Evolutionary conservation across 1,140 invertebrate species (phyloP), one percentile per base, ranked within the genome.

Genomic region (Yoshiicerus persimilis): DNA sequence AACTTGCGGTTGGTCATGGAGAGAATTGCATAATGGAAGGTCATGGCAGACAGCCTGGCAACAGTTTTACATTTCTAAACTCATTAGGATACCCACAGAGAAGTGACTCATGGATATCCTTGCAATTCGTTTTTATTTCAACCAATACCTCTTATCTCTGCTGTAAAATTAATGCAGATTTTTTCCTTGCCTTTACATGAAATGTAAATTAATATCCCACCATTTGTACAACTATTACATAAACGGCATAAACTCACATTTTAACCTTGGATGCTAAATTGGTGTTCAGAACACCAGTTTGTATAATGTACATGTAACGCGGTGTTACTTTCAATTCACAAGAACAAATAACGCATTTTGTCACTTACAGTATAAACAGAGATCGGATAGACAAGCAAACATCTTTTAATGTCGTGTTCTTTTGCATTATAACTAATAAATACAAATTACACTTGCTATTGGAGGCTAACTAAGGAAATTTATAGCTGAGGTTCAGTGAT

Each of bases 1-100:
- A 80, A 80, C 75, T 80, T 80, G 75, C 34, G 75, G 75, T 80
- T 80, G 75, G 75, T 80, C 75, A 80, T 80, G 75, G 75, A 80
- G 75, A 36, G 75, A 80, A 80, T 80, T 23, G 34, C 20, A 23
- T 20, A 80, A 80, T 80, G 34, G 75, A 80, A 80, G 75, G 75
- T 80, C 75, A 80, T 80, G 75, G 75, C 34, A 38, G 30, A 80
- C 75, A 36, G 75, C 75, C 75, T 80, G 75, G 75, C 75, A 80
- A 80, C 75, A 80, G 75, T 36, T 36, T 34, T 36, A 36, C 75
- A 80, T 80, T 80, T 80, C 75, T 20, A 38, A 80, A 80, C 32
- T 34, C 75, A 77, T 77, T 34, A 34, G 13, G 25, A 30, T 70
- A 70, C 30, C 25, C 66, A 66, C 66, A 66, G 23, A 66, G 23